A percentile compares a stretch with the other conserved stretches of the same genome.
phyloP scores from a whole-genome alignment of 2,113 vertebrate species.

The Aegithalos caudatus region DNA sequence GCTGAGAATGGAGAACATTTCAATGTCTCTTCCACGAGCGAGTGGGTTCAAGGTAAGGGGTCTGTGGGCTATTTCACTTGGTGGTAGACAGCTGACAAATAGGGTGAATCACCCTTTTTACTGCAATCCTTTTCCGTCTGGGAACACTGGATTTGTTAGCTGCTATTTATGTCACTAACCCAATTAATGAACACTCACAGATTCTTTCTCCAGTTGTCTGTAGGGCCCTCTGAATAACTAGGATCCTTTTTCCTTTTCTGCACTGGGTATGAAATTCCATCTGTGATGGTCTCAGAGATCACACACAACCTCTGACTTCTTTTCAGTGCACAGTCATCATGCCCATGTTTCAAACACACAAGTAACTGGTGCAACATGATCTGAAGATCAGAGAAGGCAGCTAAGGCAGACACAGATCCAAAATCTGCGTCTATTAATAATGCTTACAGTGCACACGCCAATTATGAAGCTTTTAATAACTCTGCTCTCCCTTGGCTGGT shows the following conservation, averaged over 20 bases:
- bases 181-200: background rate
- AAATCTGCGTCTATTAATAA: background rate
- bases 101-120: background rate
- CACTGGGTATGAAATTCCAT: conserved; percentile 10
- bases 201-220: background rate
- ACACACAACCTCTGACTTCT: background rate
- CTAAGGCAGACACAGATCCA: background rate
- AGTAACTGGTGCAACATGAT: background rate
- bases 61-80: background rate
- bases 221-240: background rate
- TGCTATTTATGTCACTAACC: background rate
- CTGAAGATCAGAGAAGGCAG: background rate
- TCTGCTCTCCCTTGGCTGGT: background rate
- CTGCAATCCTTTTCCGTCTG: background rate
- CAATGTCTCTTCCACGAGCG: conserved; percentile 83
- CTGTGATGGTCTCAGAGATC: background rate
- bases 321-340: background rate
- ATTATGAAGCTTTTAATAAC: conserved; percentile 2
- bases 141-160: background rate
- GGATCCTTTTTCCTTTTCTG: background rate
- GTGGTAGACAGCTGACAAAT: background rate
- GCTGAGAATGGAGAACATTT: conserved; percentile 83
- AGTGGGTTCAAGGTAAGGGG: conserved; percentile 93
- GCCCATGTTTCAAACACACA: background rate
- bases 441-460: background rate